Evolutionary conservation across 2,888 invertebrate genomes (phyloP), one percentile per base, ranked within the genome.

Genomic region (Conistra vaccinii): DNA sequence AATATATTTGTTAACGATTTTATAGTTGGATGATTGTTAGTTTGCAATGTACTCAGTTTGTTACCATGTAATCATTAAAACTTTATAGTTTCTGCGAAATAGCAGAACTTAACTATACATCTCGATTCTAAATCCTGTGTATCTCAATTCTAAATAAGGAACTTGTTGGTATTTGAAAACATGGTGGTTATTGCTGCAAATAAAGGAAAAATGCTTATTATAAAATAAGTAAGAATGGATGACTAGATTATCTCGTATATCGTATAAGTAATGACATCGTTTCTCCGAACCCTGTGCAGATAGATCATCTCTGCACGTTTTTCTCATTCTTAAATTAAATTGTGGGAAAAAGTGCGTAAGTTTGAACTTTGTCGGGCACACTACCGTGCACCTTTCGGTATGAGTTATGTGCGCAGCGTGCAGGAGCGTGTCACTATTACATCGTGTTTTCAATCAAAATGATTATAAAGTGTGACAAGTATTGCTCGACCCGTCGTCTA

Each of bases 1-100:
- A 65, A 73, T 76, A 32, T 60, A 63, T 67, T 63, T 39, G 63
- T 39, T 58, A 60, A 58, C 60, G 51, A 71, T 80, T 65, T 65
- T 69, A 83, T 73, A 51, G 76, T 61, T 39, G 12, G 14, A 32
- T 35, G 57, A 73, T 63, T 29, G 70, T 74, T 51, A 32, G 35
- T 70, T 69, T 53, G 73, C 26, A 32, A 53, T 63, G 53, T 57
- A n/a, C 29, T 58, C n/a, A 58, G 42, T 29, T 51, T 57, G 51
- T 69, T 45, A 12, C 57, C 20, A 1, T 48, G 17, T n/a, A 5
- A 39, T 45, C 29, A 53, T 45, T 51, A 51, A 48, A 35, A 35
- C 1, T 35, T 78, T 42, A 57, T 63, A 0, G 45, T 76, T 78
- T 78, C 53, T 67, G 32, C 0, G 42, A 55, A 76, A 35, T 29